Evolutionary conservation across 2,797 vertebrate species (phyloP), one percentile per base, ranked within the genome.

Genomic region (Chaetophractus vellerosus): DNA sequence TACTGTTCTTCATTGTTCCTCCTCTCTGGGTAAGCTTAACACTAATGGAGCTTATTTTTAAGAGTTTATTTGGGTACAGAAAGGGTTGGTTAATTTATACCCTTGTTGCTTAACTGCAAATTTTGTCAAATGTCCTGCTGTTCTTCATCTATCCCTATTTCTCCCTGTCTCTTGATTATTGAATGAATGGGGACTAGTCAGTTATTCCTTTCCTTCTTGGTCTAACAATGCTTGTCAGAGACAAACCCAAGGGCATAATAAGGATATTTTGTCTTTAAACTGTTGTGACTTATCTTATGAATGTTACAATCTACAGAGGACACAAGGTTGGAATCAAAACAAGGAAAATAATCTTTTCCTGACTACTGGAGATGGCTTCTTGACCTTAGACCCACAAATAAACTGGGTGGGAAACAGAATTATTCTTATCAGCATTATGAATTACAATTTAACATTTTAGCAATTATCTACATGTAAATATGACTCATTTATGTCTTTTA

Each of bases 1-100:
- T 75, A 90, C 91, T 96, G 59, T 87, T 92, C 63, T 64, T 81
- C 38, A 81, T 89, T 91, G 75, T 96, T 92, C 38, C 33, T 90
- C 83, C 75, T 95, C 41, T 90, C 74, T 72, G 23, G 64, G 76
- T 93, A 72, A 93, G 41, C 64, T 74, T 82, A 85, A 23, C 10
- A 90, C 68, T 88, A 80, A 88, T 91, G 91, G 16, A 94, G 41
- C 41, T 69, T 93, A 75, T 66, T 89, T 94, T 93, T 66, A 45
- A 57, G 41, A 83, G 7, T 75, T 94, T 93, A 41, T 91, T 86
- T 45, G 45, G 26, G 19, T 91, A 84, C 48, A 90, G 52, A 85
- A 94, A 92, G 33, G 84, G 36, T 59, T 41, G 8, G 57, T 68
- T 59, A 63, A 71, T 69, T 45, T 63, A 33, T 80, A 69, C 9